phyloP scores from a whole-genome alignment of 2,888 invertebrate genomes.

The Spilosoma lubricipeda region DNA sequence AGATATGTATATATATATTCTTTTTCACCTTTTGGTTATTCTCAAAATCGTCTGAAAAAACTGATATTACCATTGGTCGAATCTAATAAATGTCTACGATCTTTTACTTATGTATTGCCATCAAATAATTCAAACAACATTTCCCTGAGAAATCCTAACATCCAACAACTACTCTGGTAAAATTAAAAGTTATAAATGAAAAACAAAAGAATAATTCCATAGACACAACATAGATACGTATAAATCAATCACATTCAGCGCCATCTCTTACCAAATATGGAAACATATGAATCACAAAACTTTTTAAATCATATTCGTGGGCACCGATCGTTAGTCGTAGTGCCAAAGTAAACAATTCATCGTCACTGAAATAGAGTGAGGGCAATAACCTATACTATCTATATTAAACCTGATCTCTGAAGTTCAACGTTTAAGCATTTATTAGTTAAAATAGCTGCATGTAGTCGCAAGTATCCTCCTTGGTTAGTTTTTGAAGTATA shows the following conservation, averaged over 20 bases:
- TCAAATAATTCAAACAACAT: no score
- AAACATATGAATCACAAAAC: conserved; percentile 1
- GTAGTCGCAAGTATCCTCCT: not conserved
- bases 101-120: no score
- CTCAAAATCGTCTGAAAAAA: no score
- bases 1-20: no score
- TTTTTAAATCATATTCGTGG: conserved; percentile 19
- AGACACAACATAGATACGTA: not conserved
- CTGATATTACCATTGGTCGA: no score
- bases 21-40: no score
- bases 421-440: conserved; percentile 52
- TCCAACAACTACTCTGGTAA: no score
- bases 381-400: conserved; percentile 65
- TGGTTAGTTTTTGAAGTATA: not conserved
- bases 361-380: conserved; percentile 66
- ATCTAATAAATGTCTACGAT: no score
- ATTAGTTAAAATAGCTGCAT: not conserved
- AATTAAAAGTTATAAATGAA: not conserved
- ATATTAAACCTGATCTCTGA: conserved; percentile 51
- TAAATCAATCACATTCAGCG: not conserved
- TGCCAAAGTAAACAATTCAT: conserved; percentile 65
- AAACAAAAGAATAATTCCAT: not conserved
- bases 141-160: no score
- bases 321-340: conserved; percentile 36
- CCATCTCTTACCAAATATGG: not conserved